Evolutionary conservation across 2,797 vertebrate genomes (phyloP), one percentile per base, ranked within the genome.

Genomic region (Typhlichthys subterraneus): DNA sequence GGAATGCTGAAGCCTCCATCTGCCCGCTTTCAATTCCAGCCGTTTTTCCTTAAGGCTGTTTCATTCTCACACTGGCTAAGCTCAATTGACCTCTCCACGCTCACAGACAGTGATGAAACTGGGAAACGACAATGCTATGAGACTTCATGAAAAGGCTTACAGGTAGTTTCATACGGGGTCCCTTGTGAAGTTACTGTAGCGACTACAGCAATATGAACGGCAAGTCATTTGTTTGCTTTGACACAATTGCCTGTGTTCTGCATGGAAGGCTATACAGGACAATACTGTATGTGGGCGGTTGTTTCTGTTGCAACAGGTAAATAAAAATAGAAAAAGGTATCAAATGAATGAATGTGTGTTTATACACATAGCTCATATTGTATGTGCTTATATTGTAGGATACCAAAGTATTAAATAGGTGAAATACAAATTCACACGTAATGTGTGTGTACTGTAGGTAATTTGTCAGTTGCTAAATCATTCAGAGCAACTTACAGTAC

Each of bases 111-210:
- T 10, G 12, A 64, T 55, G 62, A 69, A 65, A 65, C 23, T 23
- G 46, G 33, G 57, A 70, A 72, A 67, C 1, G 14, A 65, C 59
- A 45, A 70, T 67, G 65, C 38, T 47, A 51, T 67, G 29, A 65
- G 59, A 46, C 45, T 15, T 46, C 11, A 23, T 57, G 38, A 17
- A 42, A 67, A 65, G 33, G 47, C 23, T 47, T 12, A 38, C 33
- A 38, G 33, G 33, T 38, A 6, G 33, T 56, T 81, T 73, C 70
- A 74, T 67, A 73, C 53, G 60, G 63, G 57, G 67, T 48, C 48
- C 14, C 42, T 59, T 38, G 33, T 48, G 5, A 64, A 53, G 31
- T 15, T 13, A 2, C 33, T 6, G 48, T 38, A 57, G 14, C 7
- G 42, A 46, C 6, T 23, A 8, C 58, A 52, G 45, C 57, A 46